A percentile compares a stretch with the other conserved stretches of the same genome.
Conservation (phyloP, 37 sponge, comb jelly and placozoan genomes). For the Chondrosia reniformis region DNA sequence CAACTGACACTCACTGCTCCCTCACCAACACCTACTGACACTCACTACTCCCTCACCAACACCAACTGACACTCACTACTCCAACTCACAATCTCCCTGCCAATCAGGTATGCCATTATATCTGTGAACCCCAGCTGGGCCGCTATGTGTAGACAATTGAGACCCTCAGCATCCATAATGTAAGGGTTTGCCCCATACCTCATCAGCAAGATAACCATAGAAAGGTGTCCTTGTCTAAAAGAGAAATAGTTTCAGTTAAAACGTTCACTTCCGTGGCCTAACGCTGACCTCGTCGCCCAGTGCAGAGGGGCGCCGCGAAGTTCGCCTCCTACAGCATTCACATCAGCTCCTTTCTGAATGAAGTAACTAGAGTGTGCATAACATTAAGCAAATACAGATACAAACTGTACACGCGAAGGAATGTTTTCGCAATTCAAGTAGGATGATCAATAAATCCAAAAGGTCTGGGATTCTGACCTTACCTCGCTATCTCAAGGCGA, state of each 20-base stretch:
- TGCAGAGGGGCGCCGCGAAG: conserved; percentile 81
- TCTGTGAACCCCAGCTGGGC: conserved; percentile 76
- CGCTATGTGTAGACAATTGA: conserved; percentile 88
- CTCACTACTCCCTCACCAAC: neutral
- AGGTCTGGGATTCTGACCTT: neutral
- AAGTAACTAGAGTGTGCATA: conserved; percentile 45
- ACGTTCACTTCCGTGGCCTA: neutral
- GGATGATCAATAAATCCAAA: neutral
- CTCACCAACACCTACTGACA: too few species aligned
- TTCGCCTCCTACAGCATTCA: conserved; percentile 87
- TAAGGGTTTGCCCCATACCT: conserved; percentile 73
- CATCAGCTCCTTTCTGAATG: conserved; percentile 87
- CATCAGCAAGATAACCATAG: conserved; percentile 79
- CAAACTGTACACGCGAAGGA: neutral
- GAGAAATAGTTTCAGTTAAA: neutral
- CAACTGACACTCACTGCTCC: too few species aligned
- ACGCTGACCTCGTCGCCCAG: conserved; percentile 86
- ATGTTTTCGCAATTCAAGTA: neutral
- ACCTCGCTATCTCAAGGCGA: conserved; percentile 76
- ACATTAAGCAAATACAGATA: neutral
- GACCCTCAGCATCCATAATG: conserved; percentile 74
- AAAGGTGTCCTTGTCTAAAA: conserved; percentile 9
- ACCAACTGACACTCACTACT: conserved; percentile 4
- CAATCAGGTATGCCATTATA: conserved; percentile 78
- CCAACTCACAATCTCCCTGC: conserved; percentile 52